Conservation (phyloP, 1,140 invertebrate genomes). For the Bombus confusus region DNA sequence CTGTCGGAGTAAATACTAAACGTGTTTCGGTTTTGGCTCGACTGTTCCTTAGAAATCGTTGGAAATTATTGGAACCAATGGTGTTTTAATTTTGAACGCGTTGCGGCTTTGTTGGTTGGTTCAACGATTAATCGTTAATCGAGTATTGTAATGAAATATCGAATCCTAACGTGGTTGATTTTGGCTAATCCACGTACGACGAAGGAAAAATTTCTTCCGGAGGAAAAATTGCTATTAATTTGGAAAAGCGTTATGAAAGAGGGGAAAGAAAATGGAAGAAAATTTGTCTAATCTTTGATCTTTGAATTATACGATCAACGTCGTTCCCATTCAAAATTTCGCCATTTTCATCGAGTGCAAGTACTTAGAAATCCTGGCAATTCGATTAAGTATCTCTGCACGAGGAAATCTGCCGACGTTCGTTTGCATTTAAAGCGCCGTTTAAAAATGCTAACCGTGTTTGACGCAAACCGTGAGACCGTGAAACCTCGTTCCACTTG, state of each 20-base stretch:
- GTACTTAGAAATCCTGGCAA: background rate
- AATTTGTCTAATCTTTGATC: background rate
- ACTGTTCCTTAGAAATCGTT: no score
- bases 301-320: background rate
- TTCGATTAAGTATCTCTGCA: background rate
- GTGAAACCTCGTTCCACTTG: background rate
- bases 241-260: accelerated
- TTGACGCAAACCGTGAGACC: background rate
- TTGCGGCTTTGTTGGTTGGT: background rate
- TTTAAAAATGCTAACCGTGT: background rate
- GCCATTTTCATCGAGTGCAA: background rate
- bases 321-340: background rate
- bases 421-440: background rate
- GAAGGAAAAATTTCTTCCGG: no score
- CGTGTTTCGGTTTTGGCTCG: no score
- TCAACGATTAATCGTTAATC: no score
- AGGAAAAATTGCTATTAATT: no score
- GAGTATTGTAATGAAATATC: no score
- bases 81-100: background rate
- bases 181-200: background rate
- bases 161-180: background rate
- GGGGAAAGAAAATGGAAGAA: background rate
- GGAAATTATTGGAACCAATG: background rate
- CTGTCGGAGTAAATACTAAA: no score
- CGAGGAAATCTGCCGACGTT: background rate